Percentiles rank a stretch among this genome's conserved stretches.
Conservation (phyloP, 2,797 vertebrate species). For the Catostomus latipinnis region DNA sequence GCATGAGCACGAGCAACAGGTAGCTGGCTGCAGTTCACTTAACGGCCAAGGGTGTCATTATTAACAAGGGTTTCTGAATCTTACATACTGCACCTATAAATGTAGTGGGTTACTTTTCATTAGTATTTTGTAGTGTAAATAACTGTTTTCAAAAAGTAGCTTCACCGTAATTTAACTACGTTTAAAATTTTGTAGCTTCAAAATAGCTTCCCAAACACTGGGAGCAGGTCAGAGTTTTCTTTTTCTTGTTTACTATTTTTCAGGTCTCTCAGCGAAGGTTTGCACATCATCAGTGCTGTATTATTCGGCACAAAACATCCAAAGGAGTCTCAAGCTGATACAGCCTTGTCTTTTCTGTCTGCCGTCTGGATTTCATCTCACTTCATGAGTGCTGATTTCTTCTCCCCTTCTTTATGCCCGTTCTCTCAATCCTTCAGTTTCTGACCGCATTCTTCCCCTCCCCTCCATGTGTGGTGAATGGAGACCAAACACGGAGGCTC, state of each 20-base stretch:
- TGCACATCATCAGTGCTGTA: constrained; percentile 69
- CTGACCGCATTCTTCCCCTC: constrained; percentile 5
- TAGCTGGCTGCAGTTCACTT: no score
- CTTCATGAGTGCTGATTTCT: constrained; percentile 47
- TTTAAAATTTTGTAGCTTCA: neutral
- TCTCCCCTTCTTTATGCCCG: constrained; percentile 12
- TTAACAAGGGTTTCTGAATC: no score
- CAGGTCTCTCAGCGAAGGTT: constrained; percentile 64
- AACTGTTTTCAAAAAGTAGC: no score
- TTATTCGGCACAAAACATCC: constrained; percentile 61
- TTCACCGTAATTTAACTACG: neutral
- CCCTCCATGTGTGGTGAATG: constrained; percentile 66
- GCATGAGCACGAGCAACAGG: no score
- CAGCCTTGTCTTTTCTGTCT: constrained; percentile 38
- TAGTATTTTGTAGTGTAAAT: no score
- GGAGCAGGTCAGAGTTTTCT: constrained; percentile 71
- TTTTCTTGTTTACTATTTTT: neutral
- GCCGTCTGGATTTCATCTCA: constrained; percentile 69
- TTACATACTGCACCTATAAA: no score
- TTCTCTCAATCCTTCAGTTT: constrained; percentile 35
- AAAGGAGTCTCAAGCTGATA: constrained; percentile 12
- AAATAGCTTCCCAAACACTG: neutral
- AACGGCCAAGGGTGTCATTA: no score
- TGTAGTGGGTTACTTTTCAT: no score
- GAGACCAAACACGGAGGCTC: constrained; percentile 70